A percentile compares a stretch with the other conserved stretches of the same genome.
These are phyloP conservation scores for Cochlearius cochlearius DNA, from an alignment of 2,113 vertebrate species.

Conservation along the genomic window DNA sequence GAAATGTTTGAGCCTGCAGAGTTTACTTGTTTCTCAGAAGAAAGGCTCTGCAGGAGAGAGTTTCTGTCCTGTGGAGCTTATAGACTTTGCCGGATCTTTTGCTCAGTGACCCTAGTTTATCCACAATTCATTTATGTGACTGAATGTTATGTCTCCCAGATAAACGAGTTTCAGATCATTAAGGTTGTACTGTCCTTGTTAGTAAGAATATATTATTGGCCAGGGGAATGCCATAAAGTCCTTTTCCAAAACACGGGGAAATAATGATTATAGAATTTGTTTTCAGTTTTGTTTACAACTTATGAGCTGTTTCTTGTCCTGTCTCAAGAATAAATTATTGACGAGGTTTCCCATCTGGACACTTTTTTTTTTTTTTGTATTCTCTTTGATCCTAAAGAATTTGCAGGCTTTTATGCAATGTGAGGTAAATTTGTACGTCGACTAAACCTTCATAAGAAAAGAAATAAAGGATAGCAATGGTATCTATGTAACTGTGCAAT, in stretches of 20 bases:
- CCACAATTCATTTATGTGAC: constrained; percentile 46
- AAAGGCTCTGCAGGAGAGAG: constrained; percentile 49
- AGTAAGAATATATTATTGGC: constrained; percentile 1
- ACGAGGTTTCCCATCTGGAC: background rate
- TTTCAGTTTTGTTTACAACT: background rate
- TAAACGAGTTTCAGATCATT: constrained; percentile 41
- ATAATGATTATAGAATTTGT: background rate
- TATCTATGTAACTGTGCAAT: background rate
- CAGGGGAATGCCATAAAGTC: background rate
- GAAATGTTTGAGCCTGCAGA: constrained; percentile 20
- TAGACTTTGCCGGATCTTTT: constrained; percentile 41
- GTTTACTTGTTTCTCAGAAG: constrained; percentile 53
- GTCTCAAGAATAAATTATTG: background rate
- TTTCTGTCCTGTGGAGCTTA: constrained; percentile 35
- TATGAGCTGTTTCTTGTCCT: background rate
- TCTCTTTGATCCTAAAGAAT: background rate
- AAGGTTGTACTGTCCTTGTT: constrained; percentile 36
- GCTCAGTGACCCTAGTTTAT: constrained; percentile 47
- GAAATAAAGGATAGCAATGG: background rate
- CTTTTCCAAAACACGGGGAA: background rate
- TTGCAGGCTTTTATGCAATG: background rate
- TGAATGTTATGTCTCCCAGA: background rate
- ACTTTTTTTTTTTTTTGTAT: background rate
- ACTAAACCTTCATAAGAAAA: background rate
- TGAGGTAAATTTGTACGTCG: background rate